A percentile compares a stretch with the other conserved stretches of the same genome.
These are phyloP conservation scores for Pagetopsis macropterus DNA, from an alignment of 2,797 vertebrate species.

Conservation along the genomic window DNA sequence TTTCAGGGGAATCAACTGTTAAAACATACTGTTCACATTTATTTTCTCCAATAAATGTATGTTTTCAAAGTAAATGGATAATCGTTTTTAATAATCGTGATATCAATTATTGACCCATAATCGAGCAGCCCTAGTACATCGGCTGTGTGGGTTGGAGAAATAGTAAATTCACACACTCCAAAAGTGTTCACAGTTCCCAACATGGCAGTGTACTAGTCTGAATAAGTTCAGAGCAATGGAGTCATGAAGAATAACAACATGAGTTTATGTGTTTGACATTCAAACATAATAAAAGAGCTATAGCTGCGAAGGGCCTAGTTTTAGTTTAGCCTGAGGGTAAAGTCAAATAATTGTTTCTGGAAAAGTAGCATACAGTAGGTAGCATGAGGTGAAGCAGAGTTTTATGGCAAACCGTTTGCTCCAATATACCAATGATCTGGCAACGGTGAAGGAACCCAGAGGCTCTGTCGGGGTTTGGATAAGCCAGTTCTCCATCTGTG, in stretches of 20 bases:
- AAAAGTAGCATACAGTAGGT: conserved; percentile 4
- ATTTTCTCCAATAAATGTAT: too few species aligned
- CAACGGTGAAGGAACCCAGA: conserved; percentile 18
- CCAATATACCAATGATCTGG: conserved; percentile 28
- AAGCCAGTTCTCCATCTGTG: conserved; percentile 49
- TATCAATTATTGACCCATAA: too few species aligned
- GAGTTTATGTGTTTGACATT: not conserved
- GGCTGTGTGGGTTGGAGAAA: too few species aligned
- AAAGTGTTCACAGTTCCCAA: too few species aligned
- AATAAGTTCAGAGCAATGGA: too few species aligned
- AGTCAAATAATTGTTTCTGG: conserved; percentile 10
- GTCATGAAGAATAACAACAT: not conserved
- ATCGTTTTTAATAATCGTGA: too few species aligned
- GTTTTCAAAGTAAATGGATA: too few species aligned
- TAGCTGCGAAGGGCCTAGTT: not conserved
- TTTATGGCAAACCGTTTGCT: conserved; percentile 26
- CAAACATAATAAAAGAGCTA: not conserved
- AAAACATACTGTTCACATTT: too few species aligned
- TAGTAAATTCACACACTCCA: too few species aligned
- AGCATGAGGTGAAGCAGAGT: not conserved
- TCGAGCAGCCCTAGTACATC: too few species aligned
- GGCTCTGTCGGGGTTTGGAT: conserved; percentile 23
- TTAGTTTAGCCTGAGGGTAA: not conserved
- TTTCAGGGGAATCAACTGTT: too few species aligned
- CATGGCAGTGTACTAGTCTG: too few species aligned